These are phyloP conservation scores for Neodontobutis hainanensis DNA, from an alignment of 2,113 vertebrate genomes.

Conservation along the genomic window DNA sequence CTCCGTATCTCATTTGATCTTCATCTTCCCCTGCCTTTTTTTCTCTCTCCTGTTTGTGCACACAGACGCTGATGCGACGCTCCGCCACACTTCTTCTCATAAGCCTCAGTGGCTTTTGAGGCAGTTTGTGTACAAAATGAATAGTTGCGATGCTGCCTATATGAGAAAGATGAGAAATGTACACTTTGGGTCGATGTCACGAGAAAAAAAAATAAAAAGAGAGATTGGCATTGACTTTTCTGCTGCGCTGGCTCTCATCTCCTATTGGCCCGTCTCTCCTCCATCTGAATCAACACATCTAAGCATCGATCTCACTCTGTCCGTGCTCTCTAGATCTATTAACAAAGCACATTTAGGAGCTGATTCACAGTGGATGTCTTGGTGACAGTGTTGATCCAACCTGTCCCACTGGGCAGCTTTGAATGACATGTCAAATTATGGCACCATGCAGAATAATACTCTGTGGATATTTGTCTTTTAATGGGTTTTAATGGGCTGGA, in stretches of 20 bases:
- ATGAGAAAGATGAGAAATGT: slow-evolving; percentile 27
- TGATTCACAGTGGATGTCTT: slow-evolving; percentile 32
- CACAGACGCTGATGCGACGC: neutral
- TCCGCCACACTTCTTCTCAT: neutral
- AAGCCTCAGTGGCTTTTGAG: slow-evolving; percentile 31
- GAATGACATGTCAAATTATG: neutral
- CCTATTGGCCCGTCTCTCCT: slow-evolving; percentile 44
- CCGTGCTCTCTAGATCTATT: slow-evolving; percentile 36
- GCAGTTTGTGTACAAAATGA: slow-evolving; percentile 17
- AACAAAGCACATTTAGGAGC: slow-evolving; percentile 50
- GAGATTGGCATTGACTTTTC: slow-evolving; percentile 65
- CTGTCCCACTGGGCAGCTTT: slow-evolving; percentile 11
- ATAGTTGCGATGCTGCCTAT: slow-evolving; percentile 11
- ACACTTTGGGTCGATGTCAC: slow-evolving; percentile 49
- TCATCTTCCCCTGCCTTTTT: neutral
- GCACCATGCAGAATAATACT: neutral
- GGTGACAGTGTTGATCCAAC: slow-evolving; percentile 32
- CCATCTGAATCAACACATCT: slow-evolving; percentile 58
- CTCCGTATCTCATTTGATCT: slow-evolving; percentile 16
- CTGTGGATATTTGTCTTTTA: slow-evolving; percentile 3
- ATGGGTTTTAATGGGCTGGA: slow-evolving; percentile 6
- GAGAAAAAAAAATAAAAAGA: slow-evolving; percentile 29
- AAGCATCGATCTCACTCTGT: slow-evolving; percentile 45
- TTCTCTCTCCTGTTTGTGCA: neutral
- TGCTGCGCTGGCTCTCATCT: slow-evolving; percentile 31